Evolutionary conservation across 2,113 vertebrate species (phyloP), one percentile per base, ranked within the genome.

Genomic region (Sardina pilchardus): DNA sequence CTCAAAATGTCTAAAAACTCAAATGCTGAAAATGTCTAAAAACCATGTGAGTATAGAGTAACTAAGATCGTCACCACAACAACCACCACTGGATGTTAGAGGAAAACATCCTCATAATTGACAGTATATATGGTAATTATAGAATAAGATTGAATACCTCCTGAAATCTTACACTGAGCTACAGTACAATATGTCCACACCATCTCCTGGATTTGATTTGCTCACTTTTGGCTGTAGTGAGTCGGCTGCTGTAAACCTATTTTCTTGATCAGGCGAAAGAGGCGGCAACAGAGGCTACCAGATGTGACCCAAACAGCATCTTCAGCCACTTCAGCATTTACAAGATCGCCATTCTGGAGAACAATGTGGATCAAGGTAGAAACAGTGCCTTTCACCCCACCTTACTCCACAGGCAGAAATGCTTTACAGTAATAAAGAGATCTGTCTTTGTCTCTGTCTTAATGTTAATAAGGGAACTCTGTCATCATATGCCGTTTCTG

Each of bases 241-340:
- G 26, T 67, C 6, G 24, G 56, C 56, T 21, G 9, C 6, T 63
- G 24, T 1, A n/a, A 63, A 63, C 56, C 56, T 26, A 86, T 92
- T 89, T 17, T 36, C 30, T 78, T 2, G 12, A 2, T 39, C 88
- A 99, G 98, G 98, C 97, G 86, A 97, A 95, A 90, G 95, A 96
- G 47, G 95, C 96, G 50, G 85, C 97, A 87, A 95, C 92, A 88
- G 95, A 97, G 93, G 97, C 96, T 87, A 95, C 96, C 88, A 93
- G 90, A 80, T 93, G 89, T 91, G 97, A 98, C 88, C 96, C 97
- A 86, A 91, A 90, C 91, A 96, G 92, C 93, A 94, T 97, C 90
- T 97, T 97, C 83, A 97, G 97, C 87, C 97, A 97, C 19, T 97
- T 97, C 93, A 96, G 90, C 86, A 9, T 97, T 82, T 98, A 96